Conservation (phyloP, 1,140 invertebrate genomes). For the Pogonomyrmex californicus region DNA sequence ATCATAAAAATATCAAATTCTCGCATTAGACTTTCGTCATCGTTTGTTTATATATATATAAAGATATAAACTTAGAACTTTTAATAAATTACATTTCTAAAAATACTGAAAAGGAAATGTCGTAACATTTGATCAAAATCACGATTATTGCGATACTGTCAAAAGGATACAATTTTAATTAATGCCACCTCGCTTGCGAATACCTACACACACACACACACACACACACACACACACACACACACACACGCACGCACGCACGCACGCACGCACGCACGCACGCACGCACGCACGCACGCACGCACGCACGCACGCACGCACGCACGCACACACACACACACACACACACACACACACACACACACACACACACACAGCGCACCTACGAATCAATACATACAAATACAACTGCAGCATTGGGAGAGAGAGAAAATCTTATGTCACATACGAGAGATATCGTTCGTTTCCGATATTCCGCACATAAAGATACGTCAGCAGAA, state of each 20-base stretch:
- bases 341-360: not conserved
- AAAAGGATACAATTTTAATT: slow-evolving; percentile 15
- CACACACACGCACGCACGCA: not conserved
- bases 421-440: not conserved
- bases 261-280: not conserved
- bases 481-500: slow-evolving; percentile 28
- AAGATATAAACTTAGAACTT: not conserved
- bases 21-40: not conserved
- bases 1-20: not conserved
- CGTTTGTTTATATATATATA: not conserved
- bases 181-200: not conserved
- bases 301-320: not conserved
- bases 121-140: not conserved
- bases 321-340: not conserved
- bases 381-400: not conserved
- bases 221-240: not conserved
- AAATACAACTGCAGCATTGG: not conserved
- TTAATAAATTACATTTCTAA: not conserved
- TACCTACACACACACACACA: not conserved
- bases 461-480: slow-evolving; percentile 8
- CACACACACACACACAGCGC: too few relatives aligned
- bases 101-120: not conserved
- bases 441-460: not conserved
- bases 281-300: too few relatives aligned
- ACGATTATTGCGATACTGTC: not conserved